Conservation (phyloP, 2,888 invertebrate genomes). For the Macropis europaea region DNA sequence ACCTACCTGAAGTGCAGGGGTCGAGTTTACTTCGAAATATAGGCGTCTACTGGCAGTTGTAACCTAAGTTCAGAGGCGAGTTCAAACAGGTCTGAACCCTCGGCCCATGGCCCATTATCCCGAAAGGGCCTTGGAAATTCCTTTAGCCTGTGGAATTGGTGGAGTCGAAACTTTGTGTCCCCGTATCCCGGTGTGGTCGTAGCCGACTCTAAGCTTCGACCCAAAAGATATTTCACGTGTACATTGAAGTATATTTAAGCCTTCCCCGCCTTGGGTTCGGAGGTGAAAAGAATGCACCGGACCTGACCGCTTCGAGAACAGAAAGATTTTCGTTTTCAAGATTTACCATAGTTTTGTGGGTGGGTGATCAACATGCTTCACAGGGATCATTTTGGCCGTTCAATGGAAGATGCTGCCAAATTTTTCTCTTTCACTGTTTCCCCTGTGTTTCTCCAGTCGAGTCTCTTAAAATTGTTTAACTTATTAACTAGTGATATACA, state of each 20-base stretch:
- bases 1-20: slow-evolving; percentile 40
- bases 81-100: slow-evolving; percentile 62
- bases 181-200: slow-evolving; percentile 12
- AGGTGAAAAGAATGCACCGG: slow-evolving; percentile 11
- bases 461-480: no score
- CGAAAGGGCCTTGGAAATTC: slow-evolving; percentile 60
- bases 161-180: slow-evolving; percentile 43
- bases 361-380: background rate
- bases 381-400: background rate
- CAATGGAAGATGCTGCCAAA: background rate
- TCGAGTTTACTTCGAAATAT: slow-evolving; percentile 37
- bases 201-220: slow-evolving; percentile 28
- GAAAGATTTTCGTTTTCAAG: background rate
- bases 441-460: background rate
- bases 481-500: no score
- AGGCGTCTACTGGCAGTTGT: slow-evolving; percentile 21
- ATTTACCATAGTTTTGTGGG: background rate
- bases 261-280: background rate
- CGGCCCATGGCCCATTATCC: slow-evolving; percentile 58
- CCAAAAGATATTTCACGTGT: slow-evolving; percentile 34
- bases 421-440: background rate
- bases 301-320: background rate
- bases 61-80: slow-evolving; percentile 50
- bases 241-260: slow-evolving; percentile 16
- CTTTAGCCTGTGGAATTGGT: slow-evolving; percentile 58